Evolutionary conservation across 1,140 invertebrate genomes (phyloP), one percentile per base, ranked within the genome.

Genomic region (Drosophila grimshawi): DNA sequence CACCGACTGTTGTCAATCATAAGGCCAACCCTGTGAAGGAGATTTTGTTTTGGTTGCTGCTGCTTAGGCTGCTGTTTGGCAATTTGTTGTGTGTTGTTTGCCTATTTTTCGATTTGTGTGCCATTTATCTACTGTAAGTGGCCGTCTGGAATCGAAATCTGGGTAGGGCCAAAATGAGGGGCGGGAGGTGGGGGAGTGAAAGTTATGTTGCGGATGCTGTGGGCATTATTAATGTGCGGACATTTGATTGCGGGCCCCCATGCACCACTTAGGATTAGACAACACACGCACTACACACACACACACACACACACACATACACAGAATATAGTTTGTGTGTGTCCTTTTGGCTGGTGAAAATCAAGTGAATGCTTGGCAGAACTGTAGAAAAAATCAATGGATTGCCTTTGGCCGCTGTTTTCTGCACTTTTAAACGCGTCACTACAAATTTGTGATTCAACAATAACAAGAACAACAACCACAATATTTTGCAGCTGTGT

Each of bases 351-450:
- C 46, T 27, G 30, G 45, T 46, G 27, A 52, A 43, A 57, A 39
- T 56, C 53, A 67, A 37, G 6, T 41, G 7, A 27, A 30, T 30
- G 46, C 49, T 19, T 41, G 10, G 6, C 39, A 7, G 5, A 19
- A 30, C n/a, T 68, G 11, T 46, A 35, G 76, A 79, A 82, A 88
- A 86, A 86, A 88, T 86, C 82, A 83, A 88, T 82, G 86, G 80
- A 88, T 86, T 88, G 66, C 6, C 43, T 53, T 61, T 70, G 83
- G 76, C 68, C 59, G 75, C 63, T 51, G 10, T 86, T 90, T 90
- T 90, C 78, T 90, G 75, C 76, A 86, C 81, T 90, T 81, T 90
- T 86, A 52, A 83, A 83, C 81, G 85, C 85, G 86, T 90, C 81
- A 90, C 70, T 57, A 69, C 35, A 76, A 81, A 80, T 86, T 74